Percentiles rank a stretch among this genome's conserved stretches.
Evolutionary conservation across 2,888 invertebrate species (phyloP).

Genomic region (Hedya salicella): DNA sequence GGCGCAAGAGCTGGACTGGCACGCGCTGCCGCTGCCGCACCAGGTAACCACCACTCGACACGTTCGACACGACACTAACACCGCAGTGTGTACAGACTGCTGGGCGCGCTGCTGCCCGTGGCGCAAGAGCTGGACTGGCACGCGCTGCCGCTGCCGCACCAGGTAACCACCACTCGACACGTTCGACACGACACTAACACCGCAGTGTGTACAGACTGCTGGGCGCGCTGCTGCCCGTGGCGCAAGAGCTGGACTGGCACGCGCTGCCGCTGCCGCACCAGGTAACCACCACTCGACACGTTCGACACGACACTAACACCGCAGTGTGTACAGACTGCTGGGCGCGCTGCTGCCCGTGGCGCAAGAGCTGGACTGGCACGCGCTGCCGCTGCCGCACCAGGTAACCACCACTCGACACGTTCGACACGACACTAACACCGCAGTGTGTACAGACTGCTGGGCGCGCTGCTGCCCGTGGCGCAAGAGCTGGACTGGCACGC

Average conservation of each 20-base stretch:
- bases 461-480: constrained; percentile 25
- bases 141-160: constrained; percentile 28
- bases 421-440: too few species aligned
- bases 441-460: background rate
- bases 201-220: background rate
- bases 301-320: too few species aligned
- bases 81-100: too few species aligned
- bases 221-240: constrained; percentile 13
- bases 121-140: constrained; percentile 40
- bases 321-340: too few species aligned
- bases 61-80: too few species aligned
- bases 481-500: constrained; percentile 34
- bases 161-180: background rate
- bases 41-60: too few species aligned
- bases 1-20: constrained; percentile 38
- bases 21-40: constrained; percentile 25
- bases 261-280: constrained; percentile 24
- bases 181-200: too few species aligned
- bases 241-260: constrained; percentile 38
- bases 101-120: constrained; percentile 21
- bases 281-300: too few species aligned
- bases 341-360: constrained; percentile 24
- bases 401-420: background rate
- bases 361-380: constrained; percentile 38
- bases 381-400: constrained; percentile 28